phyloP scores from a whole-genome alignment of 2,113 vertebrate genomes.

The Euleptes europaea region DNA sequence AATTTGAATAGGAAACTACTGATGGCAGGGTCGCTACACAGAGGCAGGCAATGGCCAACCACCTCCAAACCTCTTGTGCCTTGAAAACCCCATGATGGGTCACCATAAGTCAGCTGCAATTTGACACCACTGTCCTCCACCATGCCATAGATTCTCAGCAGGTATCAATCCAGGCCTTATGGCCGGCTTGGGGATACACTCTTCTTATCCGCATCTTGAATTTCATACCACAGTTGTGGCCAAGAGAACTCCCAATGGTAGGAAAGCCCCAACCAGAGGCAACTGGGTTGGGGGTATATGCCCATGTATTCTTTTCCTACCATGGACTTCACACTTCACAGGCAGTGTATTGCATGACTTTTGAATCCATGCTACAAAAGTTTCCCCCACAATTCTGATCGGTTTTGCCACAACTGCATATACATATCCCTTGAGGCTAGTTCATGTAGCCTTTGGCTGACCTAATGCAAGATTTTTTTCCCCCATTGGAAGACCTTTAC shows the following conservation, averaged over 20 bases:
- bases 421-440: neutral
- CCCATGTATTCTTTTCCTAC: neutral
- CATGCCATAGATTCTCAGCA: no score
- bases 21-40: no score
- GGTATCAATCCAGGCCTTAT: neutral
- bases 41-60: no score
- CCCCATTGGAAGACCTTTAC: neutral
- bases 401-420: neutral
- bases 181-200: neutral
- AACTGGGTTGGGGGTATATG: neutral
- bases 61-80: no score
- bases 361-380: fast-evolving
- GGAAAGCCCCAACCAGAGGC: neutral
- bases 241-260: no score
- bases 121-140: no score
- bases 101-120: no score
- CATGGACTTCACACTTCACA: neutral
- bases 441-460: neutral
- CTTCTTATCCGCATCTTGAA: no score
- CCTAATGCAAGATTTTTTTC: neutral
- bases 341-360: neutral
- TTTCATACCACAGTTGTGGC: neutral
- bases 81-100: no score
- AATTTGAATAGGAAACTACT: no score
- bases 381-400: neutral